Conservation (phyloP, 2,113 vertebrate genomes). For the Zeus faber region DNA sequence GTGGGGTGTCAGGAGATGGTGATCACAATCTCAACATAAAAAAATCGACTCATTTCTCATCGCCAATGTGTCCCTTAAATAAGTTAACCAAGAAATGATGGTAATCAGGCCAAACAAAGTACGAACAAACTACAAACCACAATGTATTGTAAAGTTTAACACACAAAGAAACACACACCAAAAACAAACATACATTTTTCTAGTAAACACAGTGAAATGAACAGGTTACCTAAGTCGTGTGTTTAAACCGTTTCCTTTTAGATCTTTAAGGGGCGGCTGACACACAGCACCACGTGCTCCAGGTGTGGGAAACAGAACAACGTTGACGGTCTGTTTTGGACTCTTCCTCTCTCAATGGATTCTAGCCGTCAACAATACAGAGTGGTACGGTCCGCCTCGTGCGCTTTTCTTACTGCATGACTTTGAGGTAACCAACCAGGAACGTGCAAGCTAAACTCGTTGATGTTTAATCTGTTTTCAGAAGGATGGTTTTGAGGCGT, state of each 20-base stretch:
- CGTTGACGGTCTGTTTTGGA: constrained; percentile 42
- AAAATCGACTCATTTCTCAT: no score
- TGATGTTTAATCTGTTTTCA: constrained; percentile 8
- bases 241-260: no score
- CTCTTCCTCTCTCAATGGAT: constrained; percentile 50
- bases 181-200: no score
- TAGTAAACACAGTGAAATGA: no score
- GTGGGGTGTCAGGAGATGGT: constrained; percentile 25
- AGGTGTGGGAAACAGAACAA: not conserved
- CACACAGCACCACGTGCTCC: constrained; percentile 27
- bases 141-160: no score
- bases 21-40: no score
- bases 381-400: constrained; percentile 42
- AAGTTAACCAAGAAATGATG: no score
- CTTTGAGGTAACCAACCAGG: not conserved
- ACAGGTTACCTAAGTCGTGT: no score
- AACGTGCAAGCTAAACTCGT: not conserved
- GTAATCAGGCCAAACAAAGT: no score
- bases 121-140: no score
- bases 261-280: constrained; percentile 51
- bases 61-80: no score
- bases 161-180: no score
- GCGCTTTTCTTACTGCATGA: not conserved
- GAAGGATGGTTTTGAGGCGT: constrained; percentile 33
- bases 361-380: constrained; percentile 7